Evolutionary conservation across 2,113 vertebrate genomes (phyloP).

Genomic region (Dromaius novaehollandiae): DNA sequence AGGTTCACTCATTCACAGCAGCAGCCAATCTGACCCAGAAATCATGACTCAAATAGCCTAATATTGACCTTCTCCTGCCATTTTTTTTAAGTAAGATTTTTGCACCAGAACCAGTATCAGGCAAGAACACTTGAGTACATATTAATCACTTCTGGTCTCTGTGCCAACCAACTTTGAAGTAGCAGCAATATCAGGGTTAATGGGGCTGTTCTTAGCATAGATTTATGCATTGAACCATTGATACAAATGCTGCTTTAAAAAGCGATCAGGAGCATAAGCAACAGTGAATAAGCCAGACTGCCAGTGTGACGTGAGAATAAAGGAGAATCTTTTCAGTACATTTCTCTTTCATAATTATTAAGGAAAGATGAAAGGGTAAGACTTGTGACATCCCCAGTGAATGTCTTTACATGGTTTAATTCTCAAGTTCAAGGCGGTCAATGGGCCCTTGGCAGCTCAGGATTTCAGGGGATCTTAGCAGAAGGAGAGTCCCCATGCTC

Average conservation of each 20-base stretch:
- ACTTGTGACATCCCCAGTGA: not conserved
- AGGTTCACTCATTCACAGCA: not conserved
- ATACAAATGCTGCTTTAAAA: not conserved
- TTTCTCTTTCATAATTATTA: not conserved
- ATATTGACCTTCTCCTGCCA: not conserved
- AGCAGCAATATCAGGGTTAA: not conserved
- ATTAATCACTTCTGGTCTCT: not conserved
- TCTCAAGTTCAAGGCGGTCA: not conserved
- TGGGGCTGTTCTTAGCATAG: not conserved
- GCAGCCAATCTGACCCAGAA: not conserved
- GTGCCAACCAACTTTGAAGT: not conserved
- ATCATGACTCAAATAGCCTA: not conserved
- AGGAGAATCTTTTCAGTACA: not conserved
- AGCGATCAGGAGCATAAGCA: not conserved
- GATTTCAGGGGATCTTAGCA: not conserved
- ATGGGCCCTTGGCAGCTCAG: not conserved
- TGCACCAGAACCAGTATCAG: not conserved
- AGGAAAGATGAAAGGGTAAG: not conserved
- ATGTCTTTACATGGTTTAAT: not conserved
- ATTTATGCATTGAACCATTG: not conserved
- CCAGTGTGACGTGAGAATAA: no score
- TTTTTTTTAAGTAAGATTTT: not conserved
- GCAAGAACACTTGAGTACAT: not conserved
- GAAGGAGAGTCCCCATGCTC: not conserved
- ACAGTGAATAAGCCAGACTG: no score